Base-by-base conservation (phyloP, 2,888 invertebrate genomes). In the Tenthredo scrophulariae region DNA sequence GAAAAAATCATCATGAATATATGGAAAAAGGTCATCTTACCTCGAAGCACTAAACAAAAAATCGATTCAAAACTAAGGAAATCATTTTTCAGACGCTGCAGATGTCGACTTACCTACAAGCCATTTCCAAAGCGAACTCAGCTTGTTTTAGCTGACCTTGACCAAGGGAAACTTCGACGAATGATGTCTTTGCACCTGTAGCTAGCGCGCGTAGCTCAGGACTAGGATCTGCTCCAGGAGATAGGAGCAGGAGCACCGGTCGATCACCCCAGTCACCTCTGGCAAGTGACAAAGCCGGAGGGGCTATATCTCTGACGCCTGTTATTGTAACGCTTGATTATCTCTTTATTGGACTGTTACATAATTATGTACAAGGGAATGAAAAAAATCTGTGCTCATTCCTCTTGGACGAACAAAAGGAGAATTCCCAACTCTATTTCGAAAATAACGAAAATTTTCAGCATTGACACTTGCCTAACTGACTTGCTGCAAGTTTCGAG, bases 201-300 rank as follows among this genome's bases (percentile, higher is more conserved):
- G 97, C 97, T 65, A 97, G 93, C 77, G 96, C 95, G 85, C 95
- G 94, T 13, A 98, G 94, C 92, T 98, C 98, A 33, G 96, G 95
- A 0, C 98, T 97, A 29, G 98, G 99, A 94, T 99, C 99, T 58
- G 97, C 97, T 43, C 99, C 99, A 37, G 98, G 96, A 84, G 98
- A 97, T 65, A 97, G 96, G 82, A 99, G 95, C 88, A 99, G 94
- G 75, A 99, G 94, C 84, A 98, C 96, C 0, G 99, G 98, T 89
- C 97, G 96, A 0, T 95, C 95, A 90, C 96, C 96, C 75, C 94
- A 93, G 50, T 95, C 94, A 37, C 96, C 93, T 87, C 95, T 94
- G 83, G 94, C 93, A 67, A 96, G 91, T 85, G 95, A 95, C 89
- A 96, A 94, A 18, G 95, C 93, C 5, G 95, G 94, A 0, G 96